These are phyloP conservation scores for Triplophysa yarkandensis DNA, from an alignment of 2,797 vertebrate species.

Conservation along the genomic window DNA sequence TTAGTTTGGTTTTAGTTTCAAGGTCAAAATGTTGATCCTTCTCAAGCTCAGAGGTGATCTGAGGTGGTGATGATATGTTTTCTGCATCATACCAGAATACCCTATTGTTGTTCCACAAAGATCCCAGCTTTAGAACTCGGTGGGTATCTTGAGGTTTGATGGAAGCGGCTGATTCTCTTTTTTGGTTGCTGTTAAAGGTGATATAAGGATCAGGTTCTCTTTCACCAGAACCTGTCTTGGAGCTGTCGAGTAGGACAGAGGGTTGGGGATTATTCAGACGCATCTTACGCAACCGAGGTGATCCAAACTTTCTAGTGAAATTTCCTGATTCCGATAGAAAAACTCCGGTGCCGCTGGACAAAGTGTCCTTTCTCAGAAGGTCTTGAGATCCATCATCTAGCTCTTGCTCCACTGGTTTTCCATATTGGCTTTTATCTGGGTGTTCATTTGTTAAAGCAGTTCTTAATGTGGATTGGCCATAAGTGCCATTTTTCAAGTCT, in stretches of 20 bases:
- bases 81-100: conserved; percentile 57
- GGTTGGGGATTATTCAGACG: conserved; percentile 57
- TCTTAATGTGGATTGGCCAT: conserved; percentile 47
- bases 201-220: conserved; percentile 40
- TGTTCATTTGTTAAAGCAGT: conserved; percentile 23
- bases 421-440: conserved; percentile 24
- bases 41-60: conserved; percentile 66
- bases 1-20: conserved; percentile 56
- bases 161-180: conserved; percentile 53
- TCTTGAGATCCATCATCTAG: conserved; percentile 45
- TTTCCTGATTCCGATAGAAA: conserved; percentile 35
- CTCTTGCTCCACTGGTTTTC: conserved; percentile 36
- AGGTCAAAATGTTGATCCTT: conserved; percentile 17
- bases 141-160: conserved; percentile 53
- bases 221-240: conserved; percentile 16
- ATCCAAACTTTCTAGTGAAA: conserved; percentile 63
- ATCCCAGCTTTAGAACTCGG: conserved; percentile 65
- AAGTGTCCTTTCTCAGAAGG: conserved; percentile 50
- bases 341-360: conserved; percentile 37
- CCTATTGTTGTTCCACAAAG: conserved; percentile 61
- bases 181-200: conserved; percentile 57
- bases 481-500: conserved; percentile 61
- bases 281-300: conserved; percentile 64
- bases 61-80: conserved; percentile 48
- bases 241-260: not conserved